phyloP scores from a whole-genome alignment of 2,113 vertebrate species.

The Seriola dumerili region DNA sequence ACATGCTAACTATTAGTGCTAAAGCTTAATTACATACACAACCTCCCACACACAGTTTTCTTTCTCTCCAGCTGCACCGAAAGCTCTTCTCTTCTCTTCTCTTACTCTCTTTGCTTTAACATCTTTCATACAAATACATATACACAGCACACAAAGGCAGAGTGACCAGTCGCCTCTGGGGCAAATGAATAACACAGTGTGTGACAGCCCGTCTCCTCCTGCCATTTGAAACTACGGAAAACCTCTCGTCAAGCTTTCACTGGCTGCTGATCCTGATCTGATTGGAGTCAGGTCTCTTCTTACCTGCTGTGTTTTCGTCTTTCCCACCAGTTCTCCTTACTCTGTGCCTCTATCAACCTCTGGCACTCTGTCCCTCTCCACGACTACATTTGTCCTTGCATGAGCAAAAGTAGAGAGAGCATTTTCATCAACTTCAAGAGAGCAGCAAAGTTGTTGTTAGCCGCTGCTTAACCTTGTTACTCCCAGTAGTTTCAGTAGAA shows the following conservation, averaged over 20 bases:
- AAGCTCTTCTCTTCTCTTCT: not conserved
- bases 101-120: not conserved
- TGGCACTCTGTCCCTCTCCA: not conserved
- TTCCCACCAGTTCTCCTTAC: not conserved
- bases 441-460: not conserved
- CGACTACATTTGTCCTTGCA: not conserved
- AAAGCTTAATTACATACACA: not conserved
- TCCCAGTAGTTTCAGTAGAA: not conserved
- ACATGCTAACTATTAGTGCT: no score
- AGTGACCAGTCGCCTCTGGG: not conserved
- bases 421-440: not conserved
- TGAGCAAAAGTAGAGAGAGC: not conserved
- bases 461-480: no score
- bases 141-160: not conserved
- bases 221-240: slow-evolving; percentile 2
- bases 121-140: not conserved
- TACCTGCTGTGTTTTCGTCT: not conserved
- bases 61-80: not conserved
- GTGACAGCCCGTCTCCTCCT: slow-evolving; percentile 3
- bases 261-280: not conserved
- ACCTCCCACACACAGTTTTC: not conserved
- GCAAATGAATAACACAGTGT: slow-evolving; percentile 31
- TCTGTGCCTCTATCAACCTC: not conserved
- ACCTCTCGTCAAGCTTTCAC: not conserved
- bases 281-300: not conserved